phyloP scores from a whole-genome alignment of 2,113 vertebrate species.

The Pleuronectes platessa region DNA sequence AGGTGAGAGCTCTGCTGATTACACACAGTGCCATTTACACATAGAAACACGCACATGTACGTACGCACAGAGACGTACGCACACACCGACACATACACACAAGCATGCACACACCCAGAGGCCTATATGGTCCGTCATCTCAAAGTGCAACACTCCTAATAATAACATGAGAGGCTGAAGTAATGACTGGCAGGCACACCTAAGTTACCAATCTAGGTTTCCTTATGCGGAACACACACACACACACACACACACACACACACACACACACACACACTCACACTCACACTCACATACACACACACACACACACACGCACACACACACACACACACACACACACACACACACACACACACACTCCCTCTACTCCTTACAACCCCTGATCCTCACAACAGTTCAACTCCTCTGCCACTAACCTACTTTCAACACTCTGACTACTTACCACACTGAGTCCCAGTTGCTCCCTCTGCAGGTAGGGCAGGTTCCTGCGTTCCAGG shows the following conservation, averaged over 20 bases:
- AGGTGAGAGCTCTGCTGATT: constrained; percentile 74
- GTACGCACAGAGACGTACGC: constrained; percentile 23
- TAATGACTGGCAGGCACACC: constrained; percentile 64
- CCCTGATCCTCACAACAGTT: not conserved
- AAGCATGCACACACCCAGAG: constrained; percentile 28
- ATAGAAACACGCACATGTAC: constrained; percentile 18
- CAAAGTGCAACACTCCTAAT: constrained; percentile 68
- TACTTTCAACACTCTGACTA: not conserved
- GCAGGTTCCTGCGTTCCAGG: constrained; percentile 91
- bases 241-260: constrained; percentile 17
- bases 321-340: constrained; percentile 17
- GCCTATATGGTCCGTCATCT: constrained; percentile 68
- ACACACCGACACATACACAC: constrained; percentile 10
- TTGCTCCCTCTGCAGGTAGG: constrained; percentile 90
- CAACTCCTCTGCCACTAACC: not conserved
- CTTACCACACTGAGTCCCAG: constrained; percentile 97
- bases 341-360: constrained; percentile 1
- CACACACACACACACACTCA: not conserved
- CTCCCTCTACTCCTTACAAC: not conserved
- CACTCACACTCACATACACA: constrained; percentile 9
- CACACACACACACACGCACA: constrained; percentile 33
- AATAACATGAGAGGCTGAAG: constrained; percentile 73
- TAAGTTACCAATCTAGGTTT: constrained; percentile 61
- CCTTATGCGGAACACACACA: constrained; percentile 39
- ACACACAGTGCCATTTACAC: constrained; percentile 60